Base-by-base conservation (phyloP, 2,888 invertebrate genomes). In the Ptycholaimellus sp. region DNA sequence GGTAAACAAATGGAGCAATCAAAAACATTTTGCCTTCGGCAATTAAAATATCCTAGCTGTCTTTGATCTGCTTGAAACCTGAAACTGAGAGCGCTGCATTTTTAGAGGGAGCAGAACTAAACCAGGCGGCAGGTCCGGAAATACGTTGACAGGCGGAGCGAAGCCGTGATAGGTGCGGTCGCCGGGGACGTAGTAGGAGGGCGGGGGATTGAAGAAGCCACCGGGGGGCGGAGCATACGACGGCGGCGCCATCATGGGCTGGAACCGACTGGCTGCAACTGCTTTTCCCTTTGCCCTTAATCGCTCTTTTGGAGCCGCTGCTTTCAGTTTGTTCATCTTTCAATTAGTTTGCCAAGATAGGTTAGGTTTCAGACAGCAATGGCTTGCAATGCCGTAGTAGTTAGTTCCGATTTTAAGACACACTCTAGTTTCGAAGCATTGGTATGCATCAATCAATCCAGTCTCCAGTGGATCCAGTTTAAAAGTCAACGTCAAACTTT, bases 51-150 rank as follows among this genome's bases (percentile, higher is more conserved):
- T n/a, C n/a, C n/a, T n/a, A n/a, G n/a, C n/a, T n/a, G n/a, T n/a
- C n/a, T n/a, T n/a, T n/a, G n/a, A n/a, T n/a, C n/a, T n/a, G n/a
- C n/a, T n/a, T n/a, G n/a, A n/a, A n/a, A n/a, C n/a, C n/a, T n/a
- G n/a, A n/a, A n/a, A n/a, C n/a, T n/a, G n/a, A n/a, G n/a, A n/a
- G n/a, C n/a, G n/a, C n/a, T n/a, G n/a, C n/a, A n/a, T n/a, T n/a
- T n/a, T n/a, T n/a, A n/a, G n/a, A n/a, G n/a, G n/a, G n/a, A n/a
- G n/a, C n/a, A n/a, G n/a, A n/a, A n/a, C n/a, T n/a, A n/a, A n/a
- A 54, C 54, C 43, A 34, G 46, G 48, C 23, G 56, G 56, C 23
- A 46, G 47, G 28, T 57, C 56, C 2, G 53, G 51, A 41, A 56
- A 56, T 5, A 46, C 52, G 28, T 52, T 42, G 0, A 46, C 46